A percentile compares a stretch with the other conserved stretches of the same genome.
These are phyloP conservation scores for Leptura quadrifasciata DNA, from an alignment of 2,888 invertebrate species.

Conservation along the genomic window DNA sequence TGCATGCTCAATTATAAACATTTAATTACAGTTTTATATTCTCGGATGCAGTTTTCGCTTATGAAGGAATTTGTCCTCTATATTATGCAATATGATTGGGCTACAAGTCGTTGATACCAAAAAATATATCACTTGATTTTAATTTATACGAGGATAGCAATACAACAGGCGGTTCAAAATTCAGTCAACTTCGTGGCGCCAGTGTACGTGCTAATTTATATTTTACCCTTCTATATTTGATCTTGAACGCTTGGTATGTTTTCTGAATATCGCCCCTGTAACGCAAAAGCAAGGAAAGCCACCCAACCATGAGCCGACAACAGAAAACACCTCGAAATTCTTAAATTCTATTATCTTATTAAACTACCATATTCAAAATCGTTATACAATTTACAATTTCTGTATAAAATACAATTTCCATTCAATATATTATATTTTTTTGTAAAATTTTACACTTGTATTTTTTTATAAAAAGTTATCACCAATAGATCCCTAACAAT, in stretches of 20 bases:
- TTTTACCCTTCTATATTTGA: not conserved
- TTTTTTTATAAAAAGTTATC: constrained; percentile 65
- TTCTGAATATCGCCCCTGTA: constrained; percentile 62
- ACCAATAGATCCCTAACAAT: constrained; percentile 63
- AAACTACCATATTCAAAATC: constrained; percentile 59
- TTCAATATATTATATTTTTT: constrained; percentile 54
- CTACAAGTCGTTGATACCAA: not conserved
- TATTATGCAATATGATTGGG: not conserved
- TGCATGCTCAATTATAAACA: too few relatives aligned
- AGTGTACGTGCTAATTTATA: not conserved
- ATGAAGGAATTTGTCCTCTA: too few relatives aligned
- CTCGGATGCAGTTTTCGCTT: too few relatives aligned
- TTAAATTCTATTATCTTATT: constrained; percentile 53
- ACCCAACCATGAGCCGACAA: constrained; percentile 69
- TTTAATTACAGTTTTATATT: too few relatives aligned
- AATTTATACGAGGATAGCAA: not conserved
- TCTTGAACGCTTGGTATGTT: constrained; percentile 18
- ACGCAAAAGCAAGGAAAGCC: constrained; percentile 69
- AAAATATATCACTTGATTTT: not conserved
- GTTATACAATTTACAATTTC: constrained; percentile 61
- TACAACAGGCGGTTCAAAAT: not conserved
- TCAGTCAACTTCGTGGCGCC: constrained; percentile 11
- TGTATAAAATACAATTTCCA: constrained; percentile 52
- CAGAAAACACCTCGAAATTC: constrained; percentile 52
- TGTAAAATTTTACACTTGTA: constrained; percentile 51